A percentile compares a stretch with the other conserved stretches of the same genome.
Conservation (phyloP, 2,888 invertebrate genomes). For the Limnephilus rhombicus region DNA sequence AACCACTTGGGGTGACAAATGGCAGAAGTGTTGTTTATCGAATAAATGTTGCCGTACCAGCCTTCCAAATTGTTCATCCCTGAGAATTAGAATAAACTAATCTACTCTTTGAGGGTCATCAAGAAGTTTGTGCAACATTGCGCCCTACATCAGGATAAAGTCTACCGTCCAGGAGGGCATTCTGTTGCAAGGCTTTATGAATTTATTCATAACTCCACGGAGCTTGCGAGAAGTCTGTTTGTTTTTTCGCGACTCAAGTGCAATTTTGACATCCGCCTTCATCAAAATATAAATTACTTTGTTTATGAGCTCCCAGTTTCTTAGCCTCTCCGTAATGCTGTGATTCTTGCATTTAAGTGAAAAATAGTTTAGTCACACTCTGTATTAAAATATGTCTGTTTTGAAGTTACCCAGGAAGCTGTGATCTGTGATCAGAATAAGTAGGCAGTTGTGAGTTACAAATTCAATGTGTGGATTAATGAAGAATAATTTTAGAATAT, state of each 20-base stretch:
- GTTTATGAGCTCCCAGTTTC: not conserved
- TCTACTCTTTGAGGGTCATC: no score
- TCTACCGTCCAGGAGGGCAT: not conserved
- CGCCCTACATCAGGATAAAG: not conserved
- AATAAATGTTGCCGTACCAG: no score
- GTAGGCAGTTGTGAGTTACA: not conserved
- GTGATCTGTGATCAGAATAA: not conserved
- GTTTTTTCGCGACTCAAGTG: not conserved
- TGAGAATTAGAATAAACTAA: no score
- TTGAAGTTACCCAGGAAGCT: not conserved
- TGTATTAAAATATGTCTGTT: not conserved
- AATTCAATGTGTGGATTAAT: no score
- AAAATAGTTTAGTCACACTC: not conserved
- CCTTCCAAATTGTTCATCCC: no score
- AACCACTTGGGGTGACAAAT: no score
- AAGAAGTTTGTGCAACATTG: not conserved
- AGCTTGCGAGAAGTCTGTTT: not conserved
- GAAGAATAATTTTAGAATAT: not conserved
- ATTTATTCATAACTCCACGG: not conserved
- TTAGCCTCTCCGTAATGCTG: not conserved
- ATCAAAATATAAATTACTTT: not conserved
- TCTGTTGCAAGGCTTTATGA: not conserved
- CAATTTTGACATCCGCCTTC: constrained; percentile 6
- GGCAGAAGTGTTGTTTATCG: no score
- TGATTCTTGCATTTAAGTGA: not conserved